phyloP scores from a whole-genome alignment of 1,140 invertebrate genomes.

The Micrasema minimum region DNA sequence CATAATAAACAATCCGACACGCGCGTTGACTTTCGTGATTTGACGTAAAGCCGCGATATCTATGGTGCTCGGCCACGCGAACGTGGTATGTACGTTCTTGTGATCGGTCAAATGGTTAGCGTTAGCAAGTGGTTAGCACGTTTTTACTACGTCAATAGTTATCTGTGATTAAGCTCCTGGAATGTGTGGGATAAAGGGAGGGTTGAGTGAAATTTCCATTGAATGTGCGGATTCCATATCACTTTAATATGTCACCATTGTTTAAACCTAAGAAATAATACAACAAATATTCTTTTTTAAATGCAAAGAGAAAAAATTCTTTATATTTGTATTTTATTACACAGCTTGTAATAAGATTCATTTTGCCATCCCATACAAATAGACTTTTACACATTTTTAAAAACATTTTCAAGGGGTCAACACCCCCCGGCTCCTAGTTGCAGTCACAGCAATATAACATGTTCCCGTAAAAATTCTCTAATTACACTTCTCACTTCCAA shows the following conservation, averaged over 20 bases:
- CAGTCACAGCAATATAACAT: constrained; percentile 54
- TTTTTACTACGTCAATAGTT: too few species aligned
- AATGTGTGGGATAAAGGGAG: neutral
- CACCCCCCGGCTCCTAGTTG: constrained; percentile 34
- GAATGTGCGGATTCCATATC: neutral
- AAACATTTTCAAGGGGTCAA: constrained; percentile 6
- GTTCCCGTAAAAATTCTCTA: constrained; percentile 46
- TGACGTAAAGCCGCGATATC: too few species aligned
- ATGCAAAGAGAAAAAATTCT: constrained; percentile 35
- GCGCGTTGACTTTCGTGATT: too few species aligned
- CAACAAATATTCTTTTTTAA: neutral
- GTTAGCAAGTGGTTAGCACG: too few species aligned
- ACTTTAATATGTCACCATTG: neutral
- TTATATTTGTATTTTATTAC: constrained; percentile 50
- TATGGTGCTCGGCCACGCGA: too few species aligned
- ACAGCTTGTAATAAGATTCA: constrained; percentile 52
- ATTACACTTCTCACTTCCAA: constrained; percentile 16
- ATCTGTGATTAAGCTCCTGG: constrained; percentile 36
- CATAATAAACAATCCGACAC: too few species aligned
- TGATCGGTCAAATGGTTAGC: too few species aligned
- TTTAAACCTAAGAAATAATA: neutral
- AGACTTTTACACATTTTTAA: constrained; percentile 36
- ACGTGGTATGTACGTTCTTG: too few species aligned
- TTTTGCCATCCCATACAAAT: constrained; percentile 52
- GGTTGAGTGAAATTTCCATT: neutral